Conservation (phyloP, 2,797 vertebrate species). For the Euthynnus affinis region DNA sequence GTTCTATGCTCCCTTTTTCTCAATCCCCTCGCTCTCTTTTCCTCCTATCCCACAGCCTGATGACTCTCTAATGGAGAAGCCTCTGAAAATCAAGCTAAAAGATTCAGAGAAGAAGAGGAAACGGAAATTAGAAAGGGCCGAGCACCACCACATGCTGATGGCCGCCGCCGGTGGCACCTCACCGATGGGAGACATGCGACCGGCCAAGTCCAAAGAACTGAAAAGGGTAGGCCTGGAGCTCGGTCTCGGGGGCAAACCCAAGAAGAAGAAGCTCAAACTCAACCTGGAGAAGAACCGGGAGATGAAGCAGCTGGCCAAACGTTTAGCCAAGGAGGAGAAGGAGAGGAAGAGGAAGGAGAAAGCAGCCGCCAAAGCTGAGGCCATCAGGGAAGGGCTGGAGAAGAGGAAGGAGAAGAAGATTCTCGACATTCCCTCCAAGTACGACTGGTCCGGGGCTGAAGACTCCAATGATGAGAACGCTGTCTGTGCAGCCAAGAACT, state of each 20-base stretch:
- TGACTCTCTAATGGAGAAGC: slow-evolving; percentile 94
- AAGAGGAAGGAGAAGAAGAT: slow-evolving; percentile 97
- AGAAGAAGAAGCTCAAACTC: slow-evolving; percentile 98
- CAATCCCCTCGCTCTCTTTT: not conserved
- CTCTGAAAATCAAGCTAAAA: slow-evolving; percentile 93
- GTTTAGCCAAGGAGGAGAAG: slow-evolving; percentile 97
- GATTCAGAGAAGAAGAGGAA: slow-evolving; percentile 97
- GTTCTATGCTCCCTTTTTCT: not conserved
- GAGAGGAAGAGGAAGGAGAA: slow-evolving; percentile 97
- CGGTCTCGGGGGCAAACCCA: slow-evolving; percentile 89
- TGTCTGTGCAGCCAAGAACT: slow-evolving; percentile 96
- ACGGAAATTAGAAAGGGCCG: slow-evolving; percentile 94
- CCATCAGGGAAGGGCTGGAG: slow-evolving; percentile 91
- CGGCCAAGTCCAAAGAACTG: slow-evolving; percentile 93
- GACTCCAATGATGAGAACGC: slow-evolving; percentile 99
- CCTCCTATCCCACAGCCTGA: slow-evolving; percentile 83
- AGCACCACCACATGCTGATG: slow-evolving; percentile 91
- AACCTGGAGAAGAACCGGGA: slow-evolving; percentile 94
- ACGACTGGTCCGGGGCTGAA: slow-evolving; percentile 98
- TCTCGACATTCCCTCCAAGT: slow-evolving; percentile 97
- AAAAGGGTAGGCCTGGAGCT: slow-evolving; percentile 90
- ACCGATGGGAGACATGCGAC: slow-evolving; percentile 71
- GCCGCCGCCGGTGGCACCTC: slow-evolving; percentile 72
- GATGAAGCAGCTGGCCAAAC: slow-evolving; percentile 96
- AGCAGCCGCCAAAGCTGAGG: slow-evolving; percentile 90